Evolutionary conservation across 2,888 invertebrate species (phyloP), one percentile per base, ranked within the genome.

Genomic region (Platycnemis pennipes): DNA sequence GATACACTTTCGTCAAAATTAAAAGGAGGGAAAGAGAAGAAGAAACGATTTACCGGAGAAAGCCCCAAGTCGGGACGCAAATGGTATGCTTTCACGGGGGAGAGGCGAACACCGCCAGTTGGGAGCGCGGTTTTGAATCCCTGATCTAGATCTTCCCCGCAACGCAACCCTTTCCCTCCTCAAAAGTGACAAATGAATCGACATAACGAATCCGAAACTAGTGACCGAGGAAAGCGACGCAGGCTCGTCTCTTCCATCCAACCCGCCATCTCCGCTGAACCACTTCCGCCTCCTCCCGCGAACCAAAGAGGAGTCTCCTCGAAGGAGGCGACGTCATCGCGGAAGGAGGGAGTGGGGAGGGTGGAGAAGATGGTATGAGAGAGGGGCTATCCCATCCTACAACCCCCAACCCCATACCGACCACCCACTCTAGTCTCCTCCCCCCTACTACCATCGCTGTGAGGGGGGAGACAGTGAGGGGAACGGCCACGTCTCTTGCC

Each of bases 141-240:
- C 77, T 16, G 77, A 37, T 77, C 77, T 77, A 77, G 77, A 77
- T 77, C 77, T 77, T 5, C 77, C 1, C 77, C 22, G 37, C 3
- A 31, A 1, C 11, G 0, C 37, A n/a, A 31, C 37, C 77, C 77
- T 77, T 77, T 77, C 77, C 26, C 77, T 77, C 77, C 77, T 77
- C 37, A 77, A 77, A 77, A 77, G 77, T 77, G 31, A 77, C 77
- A 31, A 37, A 77, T 37, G 77, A 77, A 77, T 77, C 37, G 77
- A 77, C 77, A 77, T 77, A 77, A 77, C 77, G 77, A 77, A 77
- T 37, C 77, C 77, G 37, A 77, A 77, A 37, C 77, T 37, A 77
- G 77, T 37, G 77, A 77, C 31, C 37, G 77, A 37, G 77, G 77
- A 77, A 77, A 77, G 77, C 77, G 77, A 77, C 77, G 31, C 77